Evolutionary conservation across 1,140 invertebrate genomes (phyloP).

Genomic region (Laodelphax striatellus): DNA sequence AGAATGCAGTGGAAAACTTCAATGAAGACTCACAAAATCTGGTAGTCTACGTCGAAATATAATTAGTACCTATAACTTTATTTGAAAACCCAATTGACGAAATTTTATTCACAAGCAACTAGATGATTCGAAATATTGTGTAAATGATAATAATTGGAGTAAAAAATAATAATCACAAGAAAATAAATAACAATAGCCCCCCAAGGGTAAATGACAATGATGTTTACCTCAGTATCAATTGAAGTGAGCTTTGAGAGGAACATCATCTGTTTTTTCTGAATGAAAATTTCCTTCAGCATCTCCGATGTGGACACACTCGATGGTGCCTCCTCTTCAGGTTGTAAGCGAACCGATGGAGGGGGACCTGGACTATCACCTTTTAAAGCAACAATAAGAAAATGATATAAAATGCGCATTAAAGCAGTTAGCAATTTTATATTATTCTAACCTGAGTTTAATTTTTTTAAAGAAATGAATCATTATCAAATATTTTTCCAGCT

Average conservation of each 20-base stretch:
- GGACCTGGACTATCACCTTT: slow-evolving; percentile 25
- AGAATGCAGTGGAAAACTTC: too few species aligned
- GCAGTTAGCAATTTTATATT: too few species aligned
- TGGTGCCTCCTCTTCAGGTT: slow-evolving; percentile 30
- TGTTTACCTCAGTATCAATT: slow-evolving; percentile 76
- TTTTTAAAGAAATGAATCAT: too few species aligned
- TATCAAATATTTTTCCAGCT: too few species aligned
- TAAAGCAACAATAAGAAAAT: slow-evolving; percentile 12
- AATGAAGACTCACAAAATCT: too few species aligned
- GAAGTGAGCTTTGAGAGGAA: slow-evolving; percentile 77
- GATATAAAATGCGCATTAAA: not conserved
- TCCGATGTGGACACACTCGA: slow-evolving; percentile 49
- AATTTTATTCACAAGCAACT: not conserved
- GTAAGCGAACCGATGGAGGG: slow-evolving; percentile 36
- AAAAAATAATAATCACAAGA: not conserved
- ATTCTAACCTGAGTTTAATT: too few species aligned
- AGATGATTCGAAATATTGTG: too few species aligned
- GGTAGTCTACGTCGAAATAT: too few species aligned
- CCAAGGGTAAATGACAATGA: slow-evolving; percentile 5
- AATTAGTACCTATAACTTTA: too few species aligned
- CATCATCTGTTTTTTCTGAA: slow-evolving; percentile 73
- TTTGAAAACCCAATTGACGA: not conserved
- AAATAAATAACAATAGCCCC: not conserved
- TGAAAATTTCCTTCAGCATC: slow-evolving; percentile 79
- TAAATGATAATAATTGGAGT: too few species aligned